These are phyloP conservation scores for Pituophis catenifer DNA, from an alignment of 2,113 vertebrate species.

Conservation along the genomic window DNA sequence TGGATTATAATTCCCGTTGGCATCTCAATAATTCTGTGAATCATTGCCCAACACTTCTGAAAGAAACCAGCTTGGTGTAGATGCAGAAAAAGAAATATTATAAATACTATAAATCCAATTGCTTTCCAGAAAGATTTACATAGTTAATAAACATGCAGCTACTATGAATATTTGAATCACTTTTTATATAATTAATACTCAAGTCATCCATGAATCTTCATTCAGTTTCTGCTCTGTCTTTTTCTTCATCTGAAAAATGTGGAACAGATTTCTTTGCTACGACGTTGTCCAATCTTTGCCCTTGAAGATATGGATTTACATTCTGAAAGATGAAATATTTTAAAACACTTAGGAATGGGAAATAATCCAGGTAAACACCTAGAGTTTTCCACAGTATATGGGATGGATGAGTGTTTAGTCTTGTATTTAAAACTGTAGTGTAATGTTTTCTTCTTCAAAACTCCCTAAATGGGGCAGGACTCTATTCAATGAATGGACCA, in stretches of 20 bases:
- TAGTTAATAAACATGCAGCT: slow-evolving; percentile 70
- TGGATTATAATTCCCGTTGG: not conserved
- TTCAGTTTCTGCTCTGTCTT: slow-evolving; percentile 63
- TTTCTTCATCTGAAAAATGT: slow-evolving; percentile 89
- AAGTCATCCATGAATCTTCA: slow-evolving; percentile 45
- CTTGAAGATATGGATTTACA: slow-evolving; percentile 90
- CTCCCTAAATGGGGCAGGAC: not conserved
- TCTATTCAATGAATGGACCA: rapidly evolving
- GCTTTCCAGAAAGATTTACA: slow-evolving; percentile 63
- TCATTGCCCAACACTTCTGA: not conserved
- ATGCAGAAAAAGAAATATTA: slow-evolving; percentile 24
- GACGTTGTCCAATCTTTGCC: slow-evolving; percentile 91
- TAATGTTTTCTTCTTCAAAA: not conserved
- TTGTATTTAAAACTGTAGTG: not conserved
- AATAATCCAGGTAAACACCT: slow-evolving; percentile 7
- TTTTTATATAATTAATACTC: slow-evolving; percentile 53
- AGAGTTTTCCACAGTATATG: not conserved
- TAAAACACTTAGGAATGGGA: not conserved
- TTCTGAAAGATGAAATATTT: slow-evolving; percentile 70
- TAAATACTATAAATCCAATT: slow-evolving; percentile 64
- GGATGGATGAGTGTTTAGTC: not conserved
- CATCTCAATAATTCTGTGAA: not conserved
- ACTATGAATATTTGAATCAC: slow-evolving; percentile 53
- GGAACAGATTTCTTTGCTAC: slow-evolving; percentile 98
- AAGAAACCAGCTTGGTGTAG: not conserved